Evolutionary conservation across 2,888 invertebrate genomes (phyloP), one percentile per base, ranked within the genome.

Genomic region (Dolichomitus sp.): DNA sequence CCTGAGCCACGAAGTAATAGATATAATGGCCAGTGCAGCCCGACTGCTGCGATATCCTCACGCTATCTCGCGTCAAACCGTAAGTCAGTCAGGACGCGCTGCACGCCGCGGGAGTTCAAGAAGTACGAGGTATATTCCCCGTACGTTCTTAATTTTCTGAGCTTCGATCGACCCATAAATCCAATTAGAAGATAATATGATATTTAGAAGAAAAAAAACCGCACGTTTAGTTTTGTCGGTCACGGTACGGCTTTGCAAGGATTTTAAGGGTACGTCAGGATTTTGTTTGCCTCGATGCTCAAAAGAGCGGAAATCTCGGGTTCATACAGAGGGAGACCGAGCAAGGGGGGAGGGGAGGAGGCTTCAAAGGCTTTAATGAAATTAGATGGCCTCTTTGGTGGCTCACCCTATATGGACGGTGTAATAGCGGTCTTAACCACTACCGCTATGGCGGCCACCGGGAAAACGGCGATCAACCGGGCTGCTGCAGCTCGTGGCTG

Each of bases 381-480:
- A 91, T 91, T 91, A 90, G 87, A 86, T 86, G 85, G 87, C 80
- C 88, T 88, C 86, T 88, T 88, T 86, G 90, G 88, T 83, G 87
- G 87, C 87, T 87, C 86, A 76, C 81, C 65, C 63, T 80, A 73
- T 72, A 86, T 80, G 85, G 77, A 86, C 86, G 88, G 84, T 87
- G 88, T 86, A 88, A 89, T 87, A 84, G 86, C 84, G 84, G 85
- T 86, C 84, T 87, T 88, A 85, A 87, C 86, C 85, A 57, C 77
- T 74, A 80, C 77, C 70, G 69, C 66, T 79, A 81, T 54, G 80
- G 76, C 80, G 69, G 77, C 63, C 72, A 77, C 81, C 66, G 45
- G 65, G 80, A 69, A 83, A 84, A 82, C 59, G 83, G 74, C 83
- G 80, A 85, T 83, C 85, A 76, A 81, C 76, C 81, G 75, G 33